A percentile compares a stretch with the other conserved stretches of the same genome.
Evolutionary conservation across 2,888 invertebrate genomes (phyloP).

Genomic region (Argyresthia goedartella): DNA sequence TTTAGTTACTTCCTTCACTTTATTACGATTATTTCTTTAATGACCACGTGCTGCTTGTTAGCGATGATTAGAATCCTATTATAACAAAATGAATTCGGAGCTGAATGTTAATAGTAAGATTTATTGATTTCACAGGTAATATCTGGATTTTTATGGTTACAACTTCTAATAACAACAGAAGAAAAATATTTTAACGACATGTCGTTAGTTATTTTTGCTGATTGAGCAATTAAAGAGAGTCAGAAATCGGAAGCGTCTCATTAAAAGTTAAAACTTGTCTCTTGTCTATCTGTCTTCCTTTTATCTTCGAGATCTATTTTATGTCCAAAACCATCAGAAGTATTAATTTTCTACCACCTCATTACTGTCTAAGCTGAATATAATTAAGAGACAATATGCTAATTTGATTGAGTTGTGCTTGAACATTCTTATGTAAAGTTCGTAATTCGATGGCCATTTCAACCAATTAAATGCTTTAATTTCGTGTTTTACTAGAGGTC

Average conservation of each 20-base stretch:
- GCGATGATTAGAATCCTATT: constrained; percentile 48
- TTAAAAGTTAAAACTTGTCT: constrained; percentile 18
- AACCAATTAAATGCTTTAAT: constrained; percentile 47
- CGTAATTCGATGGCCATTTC: constrained; percentile 21
- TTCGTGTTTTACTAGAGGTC: constrained; percentile 25
- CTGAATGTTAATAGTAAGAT: constrained; percentile 37
- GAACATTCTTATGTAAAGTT: constrained; percentile 42
- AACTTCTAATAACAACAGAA: constrained; percentile 19
- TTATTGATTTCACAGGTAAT: constrained; percentile 54
- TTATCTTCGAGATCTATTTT: constrained; percentile 46
- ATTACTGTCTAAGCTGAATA: constrained; percentile 48
- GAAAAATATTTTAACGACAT: not conserved
- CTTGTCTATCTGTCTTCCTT: constrained; percentile 10
- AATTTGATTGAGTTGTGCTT: constrained; percentile 45
- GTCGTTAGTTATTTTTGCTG: not conserved
- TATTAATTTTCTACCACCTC: constrained; percentile 64
- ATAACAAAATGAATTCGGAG: constrained; percentile 44
- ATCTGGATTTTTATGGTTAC: constrained; percentile 46
- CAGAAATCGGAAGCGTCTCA: constrained; percentile 39
- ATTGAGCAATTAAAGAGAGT: not conserved
- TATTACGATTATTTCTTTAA: constrained; percentile 54
- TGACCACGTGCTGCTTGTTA: constrained; percentile 65
- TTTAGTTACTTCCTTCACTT: constrained; percentile 22
- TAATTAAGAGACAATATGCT: constrained; percentile 56
- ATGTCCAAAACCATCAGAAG: constrained; percentile 44